Evolutionary conservation across 37 sponge, comb jelly and placozoan species (phyloP).

Genomic region (Oscarella lobularis): DNA sequence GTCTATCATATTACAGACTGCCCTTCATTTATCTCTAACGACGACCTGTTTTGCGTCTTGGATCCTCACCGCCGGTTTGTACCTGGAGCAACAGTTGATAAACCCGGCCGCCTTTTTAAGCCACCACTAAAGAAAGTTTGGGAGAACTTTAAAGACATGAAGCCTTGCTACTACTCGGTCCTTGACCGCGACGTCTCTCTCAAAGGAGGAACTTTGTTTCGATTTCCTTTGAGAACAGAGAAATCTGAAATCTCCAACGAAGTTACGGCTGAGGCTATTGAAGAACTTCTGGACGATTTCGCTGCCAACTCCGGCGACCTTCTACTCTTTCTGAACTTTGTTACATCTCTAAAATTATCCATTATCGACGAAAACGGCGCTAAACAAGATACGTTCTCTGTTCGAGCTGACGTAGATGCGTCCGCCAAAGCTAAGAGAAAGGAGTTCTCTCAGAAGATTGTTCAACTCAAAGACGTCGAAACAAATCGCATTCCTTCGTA

Average conservation of each 20-base stretch:
- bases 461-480: too few species aligned
- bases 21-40: conserved; percentile 1
- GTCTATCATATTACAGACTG: conserved; percentile 20
- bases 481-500: too few species aligned
- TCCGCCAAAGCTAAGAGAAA: neutral
- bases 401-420: neutral
- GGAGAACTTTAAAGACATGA: neutral
- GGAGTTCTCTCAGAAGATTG: too few species aligned
- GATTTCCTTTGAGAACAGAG: neutral
- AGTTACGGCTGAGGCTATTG: neutral
- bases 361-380: neutral
- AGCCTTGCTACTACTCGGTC: neutral
- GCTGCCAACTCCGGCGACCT: neutral
- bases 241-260: neutral
- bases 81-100: neutral
- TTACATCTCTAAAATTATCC: neutral
- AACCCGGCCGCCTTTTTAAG: conserved; percentile 1
- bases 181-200: neutral
- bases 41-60: neutral
- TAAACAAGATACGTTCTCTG: neutral
- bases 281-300: neutral
- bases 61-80: neutral
- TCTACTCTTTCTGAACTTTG: neutral
- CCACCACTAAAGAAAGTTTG: neutral
- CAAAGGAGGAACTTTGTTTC: neutral